phyloP scores from a whole-genome alignment of 2,113 vertebrate genomes.

The Pica pica region DNA sequence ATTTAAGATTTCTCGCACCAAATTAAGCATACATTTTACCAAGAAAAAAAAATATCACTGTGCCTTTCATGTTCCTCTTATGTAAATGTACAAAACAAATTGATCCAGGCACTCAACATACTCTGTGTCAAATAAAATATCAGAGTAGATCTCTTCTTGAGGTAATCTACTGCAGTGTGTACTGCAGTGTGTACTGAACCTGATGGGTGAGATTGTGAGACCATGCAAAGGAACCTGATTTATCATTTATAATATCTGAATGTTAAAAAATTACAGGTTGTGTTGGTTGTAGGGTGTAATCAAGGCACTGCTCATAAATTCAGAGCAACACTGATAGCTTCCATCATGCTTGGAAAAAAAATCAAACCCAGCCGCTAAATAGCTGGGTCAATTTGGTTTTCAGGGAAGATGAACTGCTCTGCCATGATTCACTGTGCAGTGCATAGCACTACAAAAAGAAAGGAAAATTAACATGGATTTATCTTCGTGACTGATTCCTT shows the following conservation, averaged over 20 bases:
- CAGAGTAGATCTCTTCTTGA: neutral
- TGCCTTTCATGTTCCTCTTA: neutral
- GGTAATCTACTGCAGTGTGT: neutral
- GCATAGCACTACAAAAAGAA: neutral
- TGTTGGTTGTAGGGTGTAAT: neutral
- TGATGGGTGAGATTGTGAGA: neutral
- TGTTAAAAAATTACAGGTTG: neutral
- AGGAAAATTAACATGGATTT: neutral
- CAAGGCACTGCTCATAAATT: neutral
- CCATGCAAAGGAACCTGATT: neutral
- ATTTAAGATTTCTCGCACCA: neutral
- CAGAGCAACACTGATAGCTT: neutral
- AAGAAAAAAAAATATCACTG: too few species aligned
- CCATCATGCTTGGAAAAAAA: neutral
- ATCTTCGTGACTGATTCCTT: neutral
- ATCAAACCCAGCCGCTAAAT: neutral
- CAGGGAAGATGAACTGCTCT: neutral
- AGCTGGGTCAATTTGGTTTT: neutral
- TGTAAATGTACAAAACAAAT: neutral
- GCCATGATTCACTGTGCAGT: neutral
- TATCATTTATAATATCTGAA: neutral
- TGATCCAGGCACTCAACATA: neutral
- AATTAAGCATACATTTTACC: neutral
- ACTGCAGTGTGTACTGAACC: accelerated
- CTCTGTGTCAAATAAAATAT: neutral